Base-by-base conservation (phyloP, 1,140 invertebrate genomes). In the Drosophila bifasciata region DNA sequence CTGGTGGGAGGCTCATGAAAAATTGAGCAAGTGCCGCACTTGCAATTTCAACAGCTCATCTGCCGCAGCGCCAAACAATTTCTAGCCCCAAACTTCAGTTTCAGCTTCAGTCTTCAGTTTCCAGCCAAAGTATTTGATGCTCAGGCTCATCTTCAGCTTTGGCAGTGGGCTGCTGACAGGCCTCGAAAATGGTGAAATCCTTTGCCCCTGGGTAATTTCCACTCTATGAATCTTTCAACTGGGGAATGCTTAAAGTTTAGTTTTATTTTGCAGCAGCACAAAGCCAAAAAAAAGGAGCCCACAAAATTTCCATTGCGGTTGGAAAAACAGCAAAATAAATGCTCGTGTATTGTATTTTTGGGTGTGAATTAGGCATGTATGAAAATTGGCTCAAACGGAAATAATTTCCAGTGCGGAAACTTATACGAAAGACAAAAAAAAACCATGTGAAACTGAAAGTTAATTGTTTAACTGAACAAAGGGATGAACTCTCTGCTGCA, bases 21-120 rank as follows among this genome's bases (percentile, higher is more conserved):
- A 88, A 86, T 86, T 86, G 83, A 86, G 83, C 83, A 88, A 88
- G 81, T 86, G 77, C 81, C 83, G 81, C 83, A 86, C 81, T 86
- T 86, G 83, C 78, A 86, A 86, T 86, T 86, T 83, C 83, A 86
- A 76, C 83, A 88, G 83, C 70, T 88, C 74, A 85, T 86, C 81
- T 80, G 76, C 76, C 80, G 80, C 73, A 76, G 80, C 68, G 81
- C 76, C 73, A 80, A 74, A 66, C 76, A 62, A 80, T 86, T 77
- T 80, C 49, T 62, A 70, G 71, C 40, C 67, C 49, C 66, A 66
- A 40, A 28, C 59, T 61, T 53, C 36, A 50, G 44, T 48, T 16
- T 48, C 6, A 21, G 19, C 2, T 36, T 56, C 39, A 39, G 15
- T 21, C 59, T 67, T 53, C 36, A 46, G 44, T 43, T 21, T 53